Evolutionary conservation across 2,113 vertebrate species (phyloP).

Genomic region (Stomatorhinus ivindoensis): DNA sequence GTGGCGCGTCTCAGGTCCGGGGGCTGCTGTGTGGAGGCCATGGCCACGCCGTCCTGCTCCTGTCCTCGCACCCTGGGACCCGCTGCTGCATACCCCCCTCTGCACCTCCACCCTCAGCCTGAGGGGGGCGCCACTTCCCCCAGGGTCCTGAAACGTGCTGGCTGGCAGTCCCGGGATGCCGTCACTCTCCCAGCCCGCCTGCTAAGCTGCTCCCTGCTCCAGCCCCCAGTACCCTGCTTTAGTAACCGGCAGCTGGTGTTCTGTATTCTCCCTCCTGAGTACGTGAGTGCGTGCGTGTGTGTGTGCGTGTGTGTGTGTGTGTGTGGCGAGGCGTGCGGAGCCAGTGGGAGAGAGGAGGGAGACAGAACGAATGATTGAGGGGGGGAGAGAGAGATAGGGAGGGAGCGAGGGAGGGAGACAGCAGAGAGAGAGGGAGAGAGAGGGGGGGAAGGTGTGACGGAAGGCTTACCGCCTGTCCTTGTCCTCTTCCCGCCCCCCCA

Average conservation of each 20-base stretch:
- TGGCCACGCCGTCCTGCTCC: constrained; percentile 51
- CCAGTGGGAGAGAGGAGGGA: constrained; percentile 12
- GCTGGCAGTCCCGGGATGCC: not conserved
- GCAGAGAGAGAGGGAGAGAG: constrained; percentile 26
- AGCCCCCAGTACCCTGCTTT: constrained; percentile 33
- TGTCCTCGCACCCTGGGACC: constrained; percentile 27
- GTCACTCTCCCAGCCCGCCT: constrained; percentile 39
- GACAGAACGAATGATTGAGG: constrained; percentile 10
- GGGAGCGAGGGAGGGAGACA: not conserved
- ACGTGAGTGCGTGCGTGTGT: constrained; percentile 1
- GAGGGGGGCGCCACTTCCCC: constrained; percentile 30
- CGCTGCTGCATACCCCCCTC: constrained; percentile 24
- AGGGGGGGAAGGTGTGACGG: constrained; percentile 1
- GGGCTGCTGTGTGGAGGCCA: constrained; percentile 66
- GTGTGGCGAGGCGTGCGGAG: constrained; percentile 5
- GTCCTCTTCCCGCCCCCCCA: constrained; percentile 48
- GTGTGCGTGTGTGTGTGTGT: constrained; percentile 16
- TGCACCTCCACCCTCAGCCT: constrained; percentile 47
- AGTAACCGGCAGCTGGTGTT: constrained; percentile 20
- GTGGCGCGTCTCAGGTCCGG: constrained; percentile 58
- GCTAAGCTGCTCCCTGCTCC: constrained; percentile 48
- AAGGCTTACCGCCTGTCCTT: constrained; percentile 57
- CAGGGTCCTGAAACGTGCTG: constrained; percentile 38
- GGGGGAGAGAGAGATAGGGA: constrained; percentile 20
- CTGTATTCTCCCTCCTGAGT: constrained; percentile 44